Evolutionary conservation across 2,113 vertebrate genomes (phyloP).

Genomic region (Tyto alba): DNA sequence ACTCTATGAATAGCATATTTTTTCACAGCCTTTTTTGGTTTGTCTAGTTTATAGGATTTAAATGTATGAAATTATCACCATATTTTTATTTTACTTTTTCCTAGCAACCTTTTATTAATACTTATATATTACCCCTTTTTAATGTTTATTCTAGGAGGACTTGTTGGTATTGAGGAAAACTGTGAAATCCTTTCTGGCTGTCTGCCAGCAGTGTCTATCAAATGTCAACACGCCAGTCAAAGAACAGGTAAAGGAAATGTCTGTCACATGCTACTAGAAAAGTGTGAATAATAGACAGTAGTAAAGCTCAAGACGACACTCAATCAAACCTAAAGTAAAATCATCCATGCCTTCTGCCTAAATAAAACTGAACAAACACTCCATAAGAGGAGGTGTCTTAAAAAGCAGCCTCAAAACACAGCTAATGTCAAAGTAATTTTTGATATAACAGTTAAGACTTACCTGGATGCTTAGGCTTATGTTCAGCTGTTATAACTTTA

Average conservation of each 20-base stretch:
- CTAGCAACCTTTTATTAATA: not conserved
- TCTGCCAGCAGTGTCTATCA: conserved; percentile 98
- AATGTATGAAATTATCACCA: not conserved
- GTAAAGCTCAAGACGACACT: not conserved
- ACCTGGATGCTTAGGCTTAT: not conserved
- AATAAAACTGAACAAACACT: not conserved
- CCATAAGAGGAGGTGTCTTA: not conserved
- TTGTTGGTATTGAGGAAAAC: conserved; percentile 93
- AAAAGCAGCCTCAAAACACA: not conserved
- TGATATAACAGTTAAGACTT: not conserved
- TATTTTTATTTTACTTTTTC: not conserved
- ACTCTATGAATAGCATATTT: not conserved
- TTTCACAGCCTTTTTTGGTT: not conserved
- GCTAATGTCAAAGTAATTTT: not conserved
- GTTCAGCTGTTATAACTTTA: not conserved
- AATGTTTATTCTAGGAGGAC: conserved; percentile 84
- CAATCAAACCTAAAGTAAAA: not conserved
- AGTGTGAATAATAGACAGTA: not conserved
- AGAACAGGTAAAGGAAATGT: conserved; percentile 85
- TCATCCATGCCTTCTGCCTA: not conserved
- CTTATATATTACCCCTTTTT: not conserved
- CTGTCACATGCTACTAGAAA: not conserved
- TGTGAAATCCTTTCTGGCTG: conserved; percentile 95
- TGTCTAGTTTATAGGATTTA: not conserved
- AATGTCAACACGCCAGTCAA: conserved; percentile 98